Evolutionary conservation across 1,140 invertebrate species (phyloP), one percentile per base, ranked within the genome.

Genomic region (Drosophila lacteicornis): DNA sequence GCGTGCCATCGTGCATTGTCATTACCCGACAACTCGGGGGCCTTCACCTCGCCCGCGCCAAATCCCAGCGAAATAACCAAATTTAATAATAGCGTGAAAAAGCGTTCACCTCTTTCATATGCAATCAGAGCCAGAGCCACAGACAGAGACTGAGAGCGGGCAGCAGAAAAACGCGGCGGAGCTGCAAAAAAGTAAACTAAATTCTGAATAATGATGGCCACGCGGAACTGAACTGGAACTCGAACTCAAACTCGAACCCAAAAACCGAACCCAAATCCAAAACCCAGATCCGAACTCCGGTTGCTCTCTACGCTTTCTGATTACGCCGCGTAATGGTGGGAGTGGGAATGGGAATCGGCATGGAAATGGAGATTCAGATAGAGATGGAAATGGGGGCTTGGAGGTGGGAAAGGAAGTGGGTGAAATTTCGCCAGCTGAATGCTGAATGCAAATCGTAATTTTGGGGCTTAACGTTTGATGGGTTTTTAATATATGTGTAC

Each of bases 41-140:
- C 67, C 62, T 70, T 70, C 67, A 70, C 67, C 67, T 70, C 67
- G 63, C 65, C 67, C 63, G 67, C 62, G 67, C 63, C 53, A 75
- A 65, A 58, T 79, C 36, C 70, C 45, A 62, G 40, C 33, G 50
- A 51, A 71, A 71, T 60, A 80, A 60, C 76, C 75, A 77, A 84
- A 84, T 85, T 84, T 80, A 84, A 80, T 84, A 80, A 80, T 74
- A 85, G 74, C 67, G 65, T 58, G 63, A 83, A 79, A 68, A 82
- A 80, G 50, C 57, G 61, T 75, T 80, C 53, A 69, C 77, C 58
- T 59, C 46, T 60, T 69, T 69, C 56, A 63, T 80, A 63, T 80
- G 79, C 78, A 80, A 80, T 75, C 59, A 70, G 68, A 56, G 49
- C 33, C 19, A 46, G 45, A 13, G 51, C 4, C 17, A 19, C 33